These are phyloP conservation scores for Amphiprion clarkii DNA, from an alignment of 2,797 vertebrate genomes.

Conservation along the genomic window DNA sequence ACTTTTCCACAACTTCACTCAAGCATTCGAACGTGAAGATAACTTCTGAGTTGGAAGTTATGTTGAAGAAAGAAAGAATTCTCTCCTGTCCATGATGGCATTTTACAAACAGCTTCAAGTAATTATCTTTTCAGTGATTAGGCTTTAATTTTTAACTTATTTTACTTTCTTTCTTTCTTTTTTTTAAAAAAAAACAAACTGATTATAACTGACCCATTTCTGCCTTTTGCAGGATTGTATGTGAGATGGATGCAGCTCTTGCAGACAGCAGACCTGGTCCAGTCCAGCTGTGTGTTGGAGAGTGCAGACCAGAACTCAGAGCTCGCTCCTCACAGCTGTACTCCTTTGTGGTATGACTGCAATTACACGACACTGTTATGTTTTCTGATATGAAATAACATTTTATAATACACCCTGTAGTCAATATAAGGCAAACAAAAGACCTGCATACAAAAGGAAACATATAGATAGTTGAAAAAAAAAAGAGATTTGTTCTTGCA, in stretches of 20 bases:
- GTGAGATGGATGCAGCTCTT: conserved; percentile 92
- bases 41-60: conserved; percentile 3
- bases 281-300: conserved; percentile 94
- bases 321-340: conserved; percentile 93
- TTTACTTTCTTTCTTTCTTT: not conserved
- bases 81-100: not conserved
- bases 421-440: not conserved
- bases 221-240: conserved; percentile 91
- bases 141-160: too few species aligned
- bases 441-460: conserved; percentile 1
- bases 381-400: not conserved
- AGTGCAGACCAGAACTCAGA: conserved; percentile 94
- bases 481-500: conserved; percentile 6
- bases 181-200: not conserved
- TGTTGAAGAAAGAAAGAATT: not conserved
- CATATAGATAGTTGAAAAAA: conserved; percentile 27
- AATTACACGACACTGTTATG: not conserved
- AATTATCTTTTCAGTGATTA: too few species aligned
- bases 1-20: conserved; percentile 51
- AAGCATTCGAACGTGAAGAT: conserved; percentile 23
- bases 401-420: not conserved
- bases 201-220: not conserved
- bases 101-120: not conserved
- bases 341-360: conserved; percentile 92
- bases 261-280: conserved; percentile 88